These are phyloP conservation scores for Atopsyche davidsoni DNA, from an alignment of 1,140 invertebrate genomes.

Conservation along the genomic window DNA sequence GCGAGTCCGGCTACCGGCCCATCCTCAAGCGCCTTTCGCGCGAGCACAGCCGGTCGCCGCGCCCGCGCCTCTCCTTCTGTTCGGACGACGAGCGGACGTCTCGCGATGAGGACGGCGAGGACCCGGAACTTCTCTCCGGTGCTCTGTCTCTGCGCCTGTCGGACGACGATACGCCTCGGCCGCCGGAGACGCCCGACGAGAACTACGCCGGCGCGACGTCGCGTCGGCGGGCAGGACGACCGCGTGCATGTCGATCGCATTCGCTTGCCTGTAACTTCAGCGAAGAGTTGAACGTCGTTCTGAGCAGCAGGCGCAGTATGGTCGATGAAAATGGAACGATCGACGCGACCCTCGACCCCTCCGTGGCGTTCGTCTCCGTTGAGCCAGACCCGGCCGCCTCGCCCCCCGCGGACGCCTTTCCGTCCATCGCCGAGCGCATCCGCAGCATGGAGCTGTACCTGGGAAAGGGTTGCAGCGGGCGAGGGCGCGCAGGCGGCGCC, in stretches of 20 bases:
- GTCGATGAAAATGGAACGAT: slow-evolving; percentile 44
- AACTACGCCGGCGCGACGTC: slow-evolving; percentile 8
- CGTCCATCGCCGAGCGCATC: slow-evolving; percentile 46
- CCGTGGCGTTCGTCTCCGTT: slow-evolving; percentile 24
- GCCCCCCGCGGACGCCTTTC: slow-evolving; percentile 38
- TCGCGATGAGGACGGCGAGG: slow-evolving; percentile 27
- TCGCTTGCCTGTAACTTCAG: slow-evolving; percentile 45
- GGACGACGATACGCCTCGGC: slow-evolving; percentile 18
- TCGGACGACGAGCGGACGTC: slow-evolving; percentile 38
- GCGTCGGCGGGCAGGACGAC: slow-evolving; percentile 44
- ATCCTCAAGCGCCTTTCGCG: slow-evolving; percentile 53
- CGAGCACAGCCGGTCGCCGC: slow-evolving; percentile 50
- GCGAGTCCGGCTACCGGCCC: slow-evolving; percentile 46
- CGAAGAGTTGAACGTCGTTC: slow-evolving; percentile 43
- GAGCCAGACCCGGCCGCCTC: slow-evolving; percentile 28
- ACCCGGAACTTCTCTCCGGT: slow-evolving; percentile 37
- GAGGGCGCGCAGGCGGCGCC: slow-evolving; percentile 36
- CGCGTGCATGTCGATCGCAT: slow-evolving; percentile 43
- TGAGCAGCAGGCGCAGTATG: slow-evolving; percentile 42
- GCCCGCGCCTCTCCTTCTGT: slow-evolving; percentile 52
- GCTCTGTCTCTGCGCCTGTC: slow-evolving; percentile 18
- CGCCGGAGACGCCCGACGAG: too few relatives aligned
- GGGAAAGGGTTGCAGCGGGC: slow-evolving; percentile 36
- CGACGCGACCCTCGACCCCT: slow-evolving; percentile 5
- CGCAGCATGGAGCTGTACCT: slow-evolving; percentile 46